Evolutionary conservation across 2,888 invertebrate genomes (phyloP).

Genomic region (Eulithis testata): DNA sequence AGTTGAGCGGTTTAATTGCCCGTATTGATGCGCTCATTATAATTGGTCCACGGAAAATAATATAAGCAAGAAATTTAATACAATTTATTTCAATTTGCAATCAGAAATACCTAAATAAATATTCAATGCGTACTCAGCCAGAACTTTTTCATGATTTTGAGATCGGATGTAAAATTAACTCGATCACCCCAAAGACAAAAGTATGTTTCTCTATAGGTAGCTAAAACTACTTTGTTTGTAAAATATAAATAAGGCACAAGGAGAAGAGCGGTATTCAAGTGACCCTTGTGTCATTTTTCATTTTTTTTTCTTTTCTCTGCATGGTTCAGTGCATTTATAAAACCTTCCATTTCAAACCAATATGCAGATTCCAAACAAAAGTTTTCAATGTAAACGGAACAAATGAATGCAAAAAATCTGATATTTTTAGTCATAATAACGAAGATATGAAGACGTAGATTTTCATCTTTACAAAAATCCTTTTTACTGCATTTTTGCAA

Average conservation of each 20-base stretch:
- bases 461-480: neutral
- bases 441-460: slow-evolving; percentile 1
- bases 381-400: slow-evolving; percentile 35
- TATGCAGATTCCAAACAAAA: slow-evolving; percentile 43
- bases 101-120: too few relatives aligned
- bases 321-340: slow-evolving; percentile 43
- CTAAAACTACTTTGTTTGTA: too few relatives aligned
- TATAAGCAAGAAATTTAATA: neutral
- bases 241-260: too few relatives aligned
- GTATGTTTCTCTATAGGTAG: too few relatives aligned
- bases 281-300: neutral
- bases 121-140: too few relatives aligned
- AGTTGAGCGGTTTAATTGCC: slow-evolving; percentile 2
- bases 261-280: too few relatives aligned
- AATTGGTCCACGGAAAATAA: slow-evolving; percentile 3
- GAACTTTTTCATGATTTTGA: neutral
- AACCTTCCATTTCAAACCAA: slow-evolving; percentile 41
- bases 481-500: neutral
- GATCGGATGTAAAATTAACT: too few relatives aligned
- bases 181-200: too few relatives aligned
- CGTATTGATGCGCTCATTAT: slow-evolving; percentile 9
- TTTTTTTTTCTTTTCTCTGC: slow-evolving; percentile 45
- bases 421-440: slow-evolving; percentile 38
- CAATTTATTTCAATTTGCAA: too few relatives aligned
- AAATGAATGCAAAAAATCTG: slow-evolving; percentile 34